Evolutionary conservation across 2,888 invertebrate species (phyloP).

Genomic region (Lasioglossum figueresi): DNA sequence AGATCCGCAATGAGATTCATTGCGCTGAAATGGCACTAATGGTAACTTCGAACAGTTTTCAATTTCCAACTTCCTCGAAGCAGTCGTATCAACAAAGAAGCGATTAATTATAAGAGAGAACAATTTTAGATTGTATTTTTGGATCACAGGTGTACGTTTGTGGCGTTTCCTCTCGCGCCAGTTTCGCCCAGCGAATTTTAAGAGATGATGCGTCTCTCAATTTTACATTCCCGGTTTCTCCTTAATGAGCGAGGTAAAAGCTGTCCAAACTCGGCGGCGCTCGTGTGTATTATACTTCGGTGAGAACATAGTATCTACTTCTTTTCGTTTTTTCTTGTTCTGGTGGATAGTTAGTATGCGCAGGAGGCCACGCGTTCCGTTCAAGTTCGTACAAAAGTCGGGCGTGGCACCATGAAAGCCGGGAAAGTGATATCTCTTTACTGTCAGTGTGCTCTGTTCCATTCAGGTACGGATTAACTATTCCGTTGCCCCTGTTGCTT

Average conservation of each 20-base stretch:
- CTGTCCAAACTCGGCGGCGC: not conserved
- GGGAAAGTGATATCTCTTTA: slow-evolving; percentile 74
- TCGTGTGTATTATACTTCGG: not conserved
- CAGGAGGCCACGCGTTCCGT: slow-evolving; percentile 34
- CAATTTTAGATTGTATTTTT: not conserved
- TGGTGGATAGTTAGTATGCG: slow-evolving; percentile 33
- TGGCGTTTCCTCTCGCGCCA: slow-evolving; percentile 36
- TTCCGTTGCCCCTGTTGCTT: slow-evolving; percentile 17
- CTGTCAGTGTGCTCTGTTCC: slow-evolving; percentile 49
- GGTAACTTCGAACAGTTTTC: too few relatives aligned
- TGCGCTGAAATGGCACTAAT: too few relatives aligned
- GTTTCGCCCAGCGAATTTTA: not conserved
- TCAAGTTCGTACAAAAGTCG: slow-evolving; percentile 64
- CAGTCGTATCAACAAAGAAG: not conserved
- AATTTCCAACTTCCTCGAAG: not conserved
- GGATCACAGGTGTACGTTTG: not conserved
- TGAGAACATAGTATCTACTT: slow-evolving; percentile 4
- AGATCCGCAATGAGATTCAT: not conserved
- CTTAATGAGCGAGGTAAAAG: not conserved
- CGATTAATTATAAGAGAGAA: not conserved
- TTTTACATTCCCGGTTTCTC: slow-evolving; percentile 15
- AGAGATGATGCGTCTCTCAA: not conserved
- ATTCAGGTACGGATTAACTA: slow-evolving; percentile 54
- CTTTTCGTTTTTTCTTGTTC: not conserved
- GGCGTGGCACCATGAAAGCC: slow-evolving; percentile 75